A percentile compares a stretch with the other conserved stretches of the same genome.
Conservation (phyloP, 2,888 invertebrate species). For the Rhagonycha fulva region DNA sequence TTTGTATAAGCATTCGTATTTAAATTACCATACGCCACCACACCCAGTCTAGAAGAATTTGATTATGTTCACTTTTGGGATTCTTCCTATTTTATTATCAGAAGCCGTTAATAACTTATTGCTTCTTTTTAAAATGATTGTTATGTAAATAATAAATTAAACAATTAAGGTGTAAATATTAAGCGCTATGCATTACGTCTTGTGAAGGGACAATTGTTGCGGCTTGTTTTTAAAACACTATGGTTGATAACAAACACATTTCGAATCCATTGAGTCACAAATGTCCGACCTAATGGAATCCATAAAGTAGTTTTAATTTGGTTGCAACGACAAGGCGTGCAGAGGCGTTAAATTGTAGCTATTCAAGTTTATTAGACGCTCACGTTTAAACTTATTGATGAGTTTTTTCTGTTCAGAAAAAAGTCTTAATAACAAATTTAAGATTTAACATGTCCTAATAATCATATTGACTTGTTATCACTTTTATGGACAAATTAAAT, state of each 20-base stretch:
- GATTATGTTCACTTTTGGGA: background rate
- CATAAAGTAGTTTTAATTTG: slow-evolving; percentile 52
- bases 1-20: background rate
- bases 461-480: background rate
- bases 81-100: background rate
- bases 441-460: background rate
- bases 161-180: background rate
- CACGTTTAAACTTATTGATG: slow-evolving; percentile 20
- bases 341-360: slow-evolving; percentile 44
- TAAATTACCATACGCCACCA: background rate
- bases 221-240: slow-evolving; percentile 34
- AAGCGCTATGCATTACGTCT: background rate
- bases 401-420: slow-evolving; percentile 4
- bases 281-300: slow-evolving; percentile 50
- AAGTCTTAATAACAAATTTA: background rate
- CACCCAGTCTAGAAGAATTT: background rate
- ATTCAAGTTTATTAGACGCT: slow-evolving; percentile 36
- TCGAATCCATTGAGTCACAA: slow-evolving; percentile 46
- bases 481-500: slow-evolving; percentile 1
- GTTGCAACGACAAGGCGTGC: slow-evolving; percentile 43
- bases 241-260: slow-evolving; percentile 40
- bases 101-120: background rate
- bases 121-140: background rate
- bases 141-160: background rate
- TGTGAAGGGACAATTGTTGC: slow-evolving; percentile 33